Evolutionary conservation across 1,140 invertebrate species (phyloP).

Genomic region (Heliconius melpomene): DNA sequence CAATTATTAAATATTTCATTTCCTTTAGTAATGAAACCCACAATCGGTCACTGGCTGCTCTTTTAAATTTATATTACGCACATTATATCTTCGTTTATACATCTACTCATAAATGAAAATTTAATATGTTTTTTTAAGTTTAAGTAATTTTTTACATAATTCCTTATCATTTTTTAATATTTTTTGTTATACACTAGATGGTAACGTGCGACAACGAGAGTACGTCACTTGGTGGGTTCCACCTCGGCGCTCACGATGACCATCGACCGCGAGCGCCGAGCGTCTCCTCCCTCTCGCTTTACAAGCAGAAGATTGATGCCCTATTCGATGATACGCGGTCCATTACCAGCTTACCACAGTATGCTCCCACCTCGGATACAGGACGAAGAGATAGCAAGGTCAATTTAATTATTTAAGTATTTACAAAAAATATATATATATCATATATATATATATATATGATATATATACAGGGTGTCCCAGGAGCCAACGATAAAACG

Average conservation of each 20-base stretch:
- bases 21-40: no score
- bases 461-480: no score
- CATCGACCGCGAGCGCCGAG: slow-evolving; percentile 76
- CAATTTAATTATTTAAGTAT: neutral
- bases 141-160: neutral
- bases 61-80: neutral
- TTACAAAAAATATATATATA: no score
- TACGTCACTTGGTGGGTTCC: slow-evolving; percentile 64
- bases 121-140: no score
- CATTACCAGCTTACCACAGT: slow-evolving; percentile 66
- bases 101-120: neutral
- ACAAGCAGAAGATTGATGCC: slow-evolving; percentile 91
- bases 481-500: no score
- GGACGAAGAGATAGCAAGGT: slow-evolving; percentile 70
- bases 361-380: slow-evolving; percentile 70
- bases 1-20: no score
- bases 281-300: slow-evolving; percentile 84
- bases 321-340: slow-evolving; percentile 88
- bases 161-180: neutral
- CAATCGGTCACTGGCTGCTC: no score
- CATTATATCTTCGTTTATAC: neutral
- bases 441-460: no score
- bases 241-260: slow-evolving; percentile 64
- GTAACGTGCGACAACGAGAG: slow-evolving; percentile 70
- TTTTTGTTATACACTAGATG: slow-evolving; percentile 54